These are phyloP conservation scores for Psylliodes chrysocephalus DNA, from an alignment of 2,888 invertebrate genomes.

Conservation along the genomic window DNA sequence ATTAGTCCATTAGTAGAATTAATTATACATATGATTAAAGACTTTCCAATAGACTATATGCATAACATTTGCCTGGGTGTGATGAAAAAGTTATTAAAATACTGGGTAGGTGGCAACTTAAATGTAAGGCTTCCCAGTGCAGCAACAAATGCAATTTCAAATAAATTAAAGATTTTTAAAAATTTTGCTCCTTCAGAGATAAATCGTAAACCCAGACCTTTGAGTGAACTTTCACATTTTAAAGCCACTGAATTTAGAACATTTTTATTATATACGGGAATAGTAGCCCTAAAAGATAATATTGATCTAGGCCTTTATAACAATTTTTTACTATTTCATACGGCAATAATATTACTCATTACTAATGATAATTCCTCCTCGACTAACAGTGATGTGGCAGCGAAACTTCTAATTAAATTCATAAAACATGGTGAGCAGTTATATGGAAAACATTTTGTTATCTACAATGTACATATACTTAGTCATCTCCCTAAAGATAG, in stretches of 20 bases:
- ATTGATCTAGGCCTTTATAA: slow-evolving; percentile 22
- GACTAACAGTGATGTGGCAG: neutral
- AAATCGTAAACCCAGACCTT: slow-evolving; percentile 26
- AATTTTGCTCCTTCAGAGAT: slow-evolving; percentile 25
- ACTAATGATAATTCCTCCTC: neutral
- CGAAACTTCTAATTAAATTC: slow-evolving; percentile 2
- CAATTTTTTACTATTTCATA: slow-evolving; percentile 25
- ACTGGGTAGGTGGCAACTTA: slow-evolving; percentile 21
- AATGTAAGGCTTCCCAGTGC: neutral
- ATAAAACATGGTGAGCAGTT: slow-evolving; percentile 14
- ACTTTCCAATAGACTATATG: slow-evolving; percentile 38
- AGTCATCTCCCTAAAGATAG: no score
- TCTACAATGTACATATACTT: slow-evolving; percentile 12
- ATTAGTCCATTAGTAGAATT: slow-evolving; percentile 26
- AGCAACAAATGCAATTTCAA: slow-evolving; percentile 6
- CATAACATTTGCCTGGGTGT: slow-evolving; percentile 28
- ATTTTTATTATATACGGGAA: slow-evolving; percentile 31
- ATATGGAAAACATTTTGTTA: slow-evolving; percentile 9
- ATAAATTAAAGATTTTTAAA: slow-evolving; percentile 14
- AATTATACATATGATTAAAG: slow-evolving; percentile 15
- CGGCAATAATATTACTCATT: neutral
- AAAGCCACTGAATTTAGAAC: slow-evolving; percentile 29
- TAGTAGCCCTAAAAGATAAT: slow-evolving; percentile 13
- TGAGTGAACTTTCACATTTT: slow-evolving; percentile 21
- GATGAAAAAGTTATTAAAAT: slow-evolving; percentile 31